Evolutionary conservation across 2,797 vertebrate species (phyloP).

Genomic region (Ctenopoma kingsleyae): DNA sequence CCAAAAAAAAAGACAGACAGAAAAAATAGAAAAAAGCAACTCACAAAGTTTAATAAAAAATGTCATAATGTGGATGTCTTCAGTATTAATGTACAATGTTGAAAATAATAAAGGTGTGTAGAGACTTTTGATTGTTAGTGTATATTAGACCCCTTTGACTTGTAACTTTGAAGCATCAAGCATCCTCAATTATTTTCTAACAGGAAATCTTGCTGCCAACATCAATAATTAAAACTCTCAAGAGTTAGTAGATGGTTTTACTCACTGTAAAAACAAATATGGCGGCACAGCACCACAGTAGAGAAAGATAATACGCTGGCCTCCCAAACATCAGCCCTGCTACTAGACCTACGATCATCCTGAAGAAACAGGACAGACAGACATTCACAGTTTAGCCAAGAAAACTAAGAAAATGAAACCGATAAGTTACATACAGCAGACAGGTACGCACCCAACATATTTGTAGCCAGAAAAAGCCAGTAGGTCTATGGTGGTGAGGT

Average conservation of each 20-base stretch:
- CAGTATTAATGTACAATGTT: no score
- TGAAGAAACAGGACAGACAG: conserved; percentile 56
- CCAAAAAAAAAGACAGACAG: no score
- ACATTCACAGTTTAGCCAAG: not conserved
- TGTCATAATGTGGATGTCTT: no score
- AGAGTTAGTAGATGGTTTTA: not conserved
- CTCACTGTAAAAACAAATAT: conserved; percentile 94
- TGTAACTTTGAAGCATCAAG: no score
- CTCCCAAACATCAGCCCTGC: conserved; percentile 91
- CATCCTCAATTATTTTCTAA: no score
- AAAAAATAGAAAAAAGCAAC: no score
- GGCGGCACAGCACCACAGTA: conserved; percentile 91
- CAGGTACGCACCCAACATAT: conserved; percentile 90
- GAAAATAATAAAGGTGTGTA: no score
- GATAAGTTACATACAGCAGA: not conserved
- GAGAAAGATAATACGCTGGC: conserved; percentile 88
- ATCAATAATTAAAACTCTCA: not conserved
- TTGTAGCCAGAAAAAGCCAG: conserved; percentile 94
- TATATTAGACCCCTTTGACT: no score
- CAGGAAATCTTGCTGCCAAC: not conserved
- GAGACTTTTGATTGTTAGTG: no score
- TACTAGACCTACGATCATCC: conserved; percentile 91
- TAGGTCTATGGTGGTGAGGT: conserved; percentile 93
- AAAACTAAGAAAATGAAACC: not conserved
- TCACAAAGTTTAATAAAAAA: no score